Conservation (phyloP, 2,113 vertebrate genomes). For the Diadophis punctatus region DNA sequence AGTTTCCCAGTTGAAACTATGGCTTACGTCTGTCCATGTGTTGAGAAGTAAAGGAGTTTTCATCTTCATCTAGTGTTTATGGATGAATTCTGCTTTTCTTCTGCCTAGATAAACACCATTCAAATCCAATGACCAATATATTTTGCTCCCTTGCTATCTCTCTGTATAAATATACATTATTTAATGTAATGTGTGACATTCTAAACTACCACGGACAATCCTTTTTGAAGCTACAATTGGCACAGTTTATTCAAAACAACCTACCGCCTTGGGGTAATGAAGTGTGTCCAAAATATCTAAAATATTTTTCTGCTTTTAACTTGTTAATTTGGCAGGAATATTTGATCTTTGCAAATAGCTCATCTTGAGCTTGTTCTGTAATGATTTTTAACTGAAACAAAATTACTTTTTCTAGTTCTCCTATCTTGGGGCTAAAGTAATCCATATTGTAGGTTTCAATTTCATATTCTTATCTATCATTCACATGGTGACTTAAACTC, state of each 20-base stretch:
- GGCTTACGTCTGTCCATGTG: background rate
- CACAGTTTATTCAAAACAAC: background rate
- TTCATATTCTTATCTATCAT: background rate
- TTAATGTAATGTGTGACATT: background rate
- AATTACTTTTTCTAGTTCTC: background rate
- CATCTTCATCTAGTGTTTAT: background rate
- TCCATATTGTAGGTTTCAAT: background rate
- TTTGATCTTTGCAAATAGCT: background rate
- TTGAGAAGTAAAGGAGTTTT: background rate
- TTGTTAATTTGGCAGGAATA: slow-evolving; percentile 15
- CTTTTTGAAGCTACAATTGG: slow-evolving; percentile 3
- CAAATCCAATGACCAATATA: background rate
- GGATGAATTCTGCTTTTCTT: background rate
- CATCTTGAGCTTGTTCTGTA: background rate
- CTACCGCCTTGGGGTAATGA: background rate
- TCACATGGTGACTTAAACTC: background rate
- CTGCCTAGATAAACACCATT: background rate
- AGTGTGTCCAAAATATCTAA: slow-evolving; percentile 1
- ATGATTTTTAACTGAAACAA: background rate
- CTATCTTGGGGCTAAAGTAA: background rate
- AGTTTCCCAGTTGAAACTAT: background rate
- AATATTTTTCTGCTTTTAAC: slow-evolving; percentile 20
- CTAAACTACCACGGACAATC: background rate
- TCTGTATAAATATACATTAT: background rate
- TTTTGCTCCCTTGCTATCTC: background rate